Conservation (phyloP, 2,113 vertebrate genomes). For the Pipa parva region DNA sequence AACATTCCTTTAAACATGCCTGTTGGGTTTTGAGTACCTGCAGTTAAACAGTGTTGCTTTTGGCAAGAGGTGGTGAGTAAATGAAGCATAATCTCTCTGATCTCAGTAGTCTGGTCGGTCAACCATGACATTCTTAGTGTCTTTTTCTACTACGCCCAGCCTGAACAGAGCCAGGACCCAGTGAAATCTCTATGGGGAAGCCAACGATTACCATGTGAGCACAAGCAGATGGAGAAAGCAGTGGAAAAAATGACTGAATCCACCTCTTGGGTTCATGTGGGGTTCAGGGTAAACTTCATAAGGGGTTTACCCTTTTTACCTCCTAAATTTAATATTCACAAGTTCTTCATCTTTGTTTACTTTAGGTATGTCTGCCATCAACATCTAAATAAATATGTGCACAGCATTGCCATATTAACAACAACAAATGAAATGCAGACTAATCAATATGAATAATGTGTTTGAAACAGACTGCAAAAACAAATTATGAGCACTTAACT, state of each 20-base stretch:
- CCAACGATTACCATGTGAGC: constrained; percentile 57
- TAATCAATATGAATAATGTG: too few relatives aligned
- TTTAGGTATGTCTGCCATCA: too few relatives aligned
- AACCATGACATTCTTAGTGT: constrained; percentile 70
- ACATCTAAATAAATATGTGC: too few relatives aligned
- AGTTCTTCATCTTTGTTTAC: not conserved
- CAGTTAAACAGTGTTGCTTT: constrained; percentile 75
- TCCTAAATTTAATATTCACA: not conserved
- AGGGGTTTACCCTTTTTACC: constrained; percentile 39
- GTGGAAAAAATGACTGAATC: constrained; percentile 51
- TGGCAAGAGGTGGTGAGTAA: constrained; percentile 68
- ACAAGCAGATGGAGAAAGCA: constrained; percentile 54
- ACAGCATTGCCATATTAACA: too few relatives aligned
- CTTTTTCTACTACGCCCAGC: constrained; percentile 67
- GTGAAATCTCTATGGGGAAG: constrained; percentile 63
- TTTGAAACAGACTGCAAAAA: too few relatives aligned
- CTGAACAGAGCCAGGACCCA: constrained; percentile 60
- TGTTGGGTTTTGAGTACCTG: constrained; percentile 69
- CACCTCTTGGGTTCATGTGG: constrained; percentile 54
- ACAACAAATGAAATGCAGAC: too few relatives aligned
- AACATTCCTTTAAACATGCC: constrained; percentile 60
- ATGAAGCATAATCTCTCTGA: constrained; percentile 73
- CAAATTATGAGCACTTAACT: too few relatives aligned
- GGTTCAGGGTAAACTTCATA: constrained; percentile 67
- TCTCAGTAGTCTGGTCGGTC: constrained; percentile 64